Evolutionary conservation across 1,140 invertebrate genomes (phyloP).

Genomic region (Lutraria rhynchaena): DNA sequence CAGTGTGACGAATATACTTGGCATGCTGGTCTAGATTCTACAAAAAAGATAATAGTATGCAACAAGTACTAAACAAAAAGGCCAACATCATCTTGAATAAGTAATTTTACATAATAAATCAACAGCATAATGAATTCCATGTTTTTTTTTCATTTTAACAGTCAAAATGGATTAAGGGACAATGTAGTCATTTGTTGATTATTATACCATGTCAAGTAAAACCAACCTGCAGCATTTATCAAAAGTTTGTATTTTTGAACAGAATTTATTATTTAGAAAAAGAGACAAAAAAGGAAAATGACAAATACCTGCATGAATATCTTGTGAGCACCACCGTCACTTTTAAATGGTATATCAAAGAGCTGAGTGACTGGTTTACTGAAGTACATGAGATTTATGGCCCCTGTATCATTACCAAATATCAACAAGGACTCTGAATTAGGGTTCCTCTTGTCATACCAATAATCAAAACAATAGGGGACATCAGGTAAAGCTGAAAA

Average conservation of each 20-base stretch:
- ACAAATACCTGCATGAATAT: conserved; percentile 78
- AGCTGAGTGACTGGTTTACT: conserved; percentile 78
- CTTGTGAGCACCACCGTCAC: conserved; percentile 75
- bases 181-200: too few relatives aligned
- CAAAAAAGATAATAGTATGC: conserved; percentile 11
- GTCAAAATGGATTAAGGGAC: too few relatives aligned
- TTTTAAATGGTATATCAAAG: conserved; percentile 79
- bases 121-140: too few relatives aligned
- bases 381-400: conserved; percentile 79
- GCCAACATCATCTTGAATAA: too few relatives aligned
- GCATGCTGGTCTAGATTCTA: conserved; percentile 74
- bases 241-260: too few relatives aligned
- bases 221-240: too few relatives aligned
- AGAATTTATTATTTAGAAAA: too few relatives aligned
- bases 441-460: conserved; percentile 77
- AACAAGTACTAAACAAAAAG: too few relatives aligned
- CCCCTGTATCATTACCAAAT: conserved; percentile 80
- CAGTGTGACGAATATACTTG: conserved; percentile 69
- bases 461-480: conserved; percentile 80
- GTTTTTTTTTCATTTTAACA: too few relatives aligned
- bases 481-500: conserved; percentile 79
- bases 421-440: conserved; percentile 76
- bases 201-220: too few relatives aligned
- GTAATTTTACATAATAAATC: too few relatives aligned
- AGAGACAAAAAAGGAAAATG: too few relatives aligned